These are phyloP conservation scores for Cylindroiulus punctatus DNA, from an alignment of 2,888 invertebrate genomes.

Conservation along the genomic window DNA sequence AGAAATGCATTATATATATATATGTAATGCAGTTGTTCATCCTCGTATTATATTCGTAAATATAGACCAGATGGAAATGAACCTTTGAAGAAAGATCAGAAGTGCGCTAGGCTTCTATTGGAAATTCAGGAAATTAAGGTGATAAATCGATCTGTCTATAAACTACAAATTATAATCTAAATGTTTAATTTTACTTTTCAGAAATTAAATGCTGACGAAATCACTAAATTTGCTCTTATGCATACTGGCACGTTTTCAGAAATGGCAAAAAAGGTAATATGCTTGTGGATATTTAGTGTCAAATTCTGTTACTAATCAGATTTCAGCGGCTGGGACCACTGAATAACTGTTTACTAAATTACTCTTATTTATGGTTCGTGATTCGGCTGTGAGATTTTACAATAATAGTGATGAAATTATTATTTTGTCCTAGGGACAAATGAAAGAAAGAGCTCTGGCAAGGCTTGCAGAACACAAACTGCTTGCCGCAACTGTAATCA, in stretches of 20 bases:
- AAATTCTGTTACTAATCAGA: too few species aligned
- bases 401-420: not conserved
- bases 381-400: too few species aligned
- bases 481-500: not conserved
- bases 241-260: conserved; percentile 51
- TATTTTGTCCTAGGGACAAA: not conserved
- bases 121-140: conserved; percentile 56
- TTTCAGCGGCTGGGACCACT: too few species aligned
- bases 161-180: not conserved
- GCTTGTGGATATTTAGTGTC: too few species aligned
- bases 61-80: not conserved
- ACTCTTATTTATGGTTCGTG: not conserved
- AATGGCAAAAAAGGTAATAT: conserved; percentile 29
- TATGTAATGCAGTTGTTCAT: too few species aligned
- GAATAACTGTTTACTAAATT: too few species aligned
- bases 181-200: conserved; percentile 49
- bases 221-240: conserved; percentile 54
- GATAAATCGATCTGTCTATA: not conserved
- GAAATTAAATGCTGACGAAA: conserved; percentile 53
- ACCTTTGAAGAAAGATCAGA: not conserved
- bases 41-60: not conserved
- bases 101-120: conserved; percentile 31
- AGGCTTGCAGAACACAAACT: conserved; percentile 50
- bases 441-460: conserved; percentile 51
- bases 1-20: too few species aligned